Base-by-base conservation (phyloP, 2,888 invertebrate species). In the Hetaerina titia region DNA sequence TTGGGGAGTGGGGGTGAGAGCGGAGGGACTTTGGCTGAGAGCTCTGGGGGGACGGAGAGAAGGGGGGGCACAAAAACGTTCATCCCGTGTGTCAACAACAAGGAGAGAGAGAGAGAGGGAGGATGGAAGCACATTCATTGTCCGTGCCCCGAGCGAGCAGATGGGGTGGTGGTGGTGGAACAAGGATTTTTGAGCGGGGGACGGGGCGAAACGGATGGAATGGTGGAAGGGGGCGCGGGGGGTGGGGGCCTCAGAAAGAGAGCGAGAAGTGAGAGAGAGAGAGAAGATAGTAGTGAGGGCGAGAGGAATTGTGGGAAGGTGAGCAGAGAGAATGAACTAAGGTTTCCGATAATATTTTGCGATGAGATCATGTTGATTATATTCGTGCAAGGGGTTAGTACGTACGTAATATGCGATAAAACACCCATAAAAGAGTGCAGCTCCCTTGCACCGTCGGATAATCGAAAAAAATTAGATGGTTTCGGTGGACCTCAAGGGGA, bases 1-100 rank as follows among this genome's bases (percentile, higher is more conserved):
- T 69, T 81, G 81, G 31, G 81, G 89, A 22, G 81, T 2, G 81
- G 81, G 81, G 81, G 31, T 25, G 57, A 57, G 64, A 64, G 64
- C 15, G 22, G 64, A 22, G 64, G 22, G 64, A 22, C 15, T 15
- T 19, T 19, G 15, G 64, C 22, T 89, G 45, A 22, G 57, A 22
- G 60, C 31, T 57, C 17, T 15, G 22, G 90, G 45, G 63, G 15
- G 64, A 19, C 8, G n/a, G 90, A 64, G 92, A n/a, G 63, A 69
- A 25, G 60, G 31, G 92, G 92, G 64, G 31, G 64, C 90, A 64
- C 92, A 92, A 92, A 92, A 92, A 92, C 92, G 92, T 63, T 92
- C 92, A 92, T 92, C 92, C 92, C 69, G n/a, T 92, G 92, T 92
- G 92, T 92, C 92, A 92, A 92, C 92, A 92, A 69, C 69, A 22